A percentile compares a stretch with the other conserved stretches of the same genome.
These are phyloP conservation scores for Ceuthmochares aereus DNA, from an alignment of 2,113 vertebrate species.

Conservation along the genomic window DNA sequence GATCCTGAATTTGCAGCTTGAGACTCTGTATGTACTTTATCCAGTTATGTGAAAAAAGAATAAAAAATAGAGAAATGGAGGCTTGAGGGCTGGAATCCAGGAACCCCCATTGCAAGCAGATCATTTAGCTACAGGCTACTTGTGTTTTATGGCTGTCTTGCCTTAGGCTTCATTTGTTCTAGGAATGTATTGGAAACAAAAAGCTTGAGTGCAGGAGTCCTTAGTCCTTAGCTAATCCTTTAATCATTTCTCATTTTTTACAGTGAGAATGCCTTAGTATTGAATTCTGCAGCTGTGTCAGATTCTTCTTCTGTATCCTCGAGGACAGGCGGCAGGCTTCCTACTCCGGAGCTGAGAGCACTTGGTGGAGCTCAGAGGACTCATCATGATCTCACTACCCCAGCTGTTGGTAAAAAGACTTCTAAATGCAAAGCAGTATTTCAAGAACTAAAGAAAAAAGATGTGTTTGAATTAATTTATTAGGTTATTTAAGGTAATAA, in stretches of 20 bases:
- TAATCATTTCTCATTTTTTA: neutral
- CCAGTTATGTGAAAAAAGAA: neutral
- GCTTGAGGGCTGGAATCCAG: neutral
- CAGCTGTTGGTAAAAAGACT: conserved; percentile 77
- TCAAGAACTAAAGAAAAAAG: neutral
- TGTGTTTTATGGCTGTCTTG: neutral
- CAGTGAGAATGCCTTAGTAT: conserved; percentile 22
- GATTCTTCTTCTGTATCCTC: conserved; percentile 65
- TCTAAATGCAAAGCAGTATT: neutral
- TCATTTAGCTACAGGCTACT: neutral
- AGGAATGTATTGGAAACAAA: neutral
- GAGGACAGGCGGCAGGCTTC: conserved; percentile 72
- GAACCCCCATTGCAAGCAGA: neutral
- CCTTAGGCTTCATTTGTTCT: neutral
- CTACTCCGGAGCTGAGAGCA: conserved; percentile 77
- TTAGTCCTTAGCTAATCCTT: neutral
- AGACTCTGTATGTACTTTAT: neutral
- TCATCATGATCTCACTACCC: conserved; percentile 83
- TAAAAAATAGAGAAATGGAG: neutral
- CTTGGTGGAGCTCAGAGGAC: conserved; percentile 74
- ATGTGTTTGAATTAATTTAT: neutral
- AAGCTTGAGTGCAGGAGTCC: neutral
- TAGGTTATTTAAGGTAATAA: neutral
- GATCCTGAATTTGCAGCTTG: neutral
- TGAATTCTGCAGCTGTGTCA: conserved; percentile 48